Conservation (phyloP, 2,113 vertebrate species). For the Pomatostomus ruficeps region DNA sequence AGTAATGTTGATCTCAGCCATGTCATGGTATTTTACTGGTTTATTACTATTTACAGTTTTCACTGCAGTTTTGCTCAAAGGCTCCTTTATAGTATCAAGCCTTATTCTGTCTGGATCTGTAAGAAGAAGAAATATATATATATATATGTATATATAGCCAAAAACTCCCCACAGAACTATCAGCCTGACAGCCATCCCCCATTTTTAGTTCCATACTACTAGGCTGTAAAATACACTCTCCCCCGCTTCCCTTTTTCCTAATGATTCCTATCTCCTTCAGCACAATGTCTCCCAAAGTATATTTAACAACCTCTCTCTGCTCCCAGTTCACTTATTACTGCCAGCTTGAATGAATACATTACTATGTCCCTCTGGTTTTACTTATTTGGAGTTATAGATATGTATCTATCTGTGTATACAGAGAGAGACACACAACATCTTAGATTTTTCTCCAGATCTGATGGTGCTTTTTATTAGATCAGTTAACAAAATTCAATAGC, state of each 20-base stretch:
- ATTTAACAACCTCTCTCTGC: background rate
- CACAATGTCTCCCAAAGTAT: background rate
- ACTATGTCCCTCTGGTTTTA: background rate
- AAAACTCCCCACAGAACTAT: background rate
- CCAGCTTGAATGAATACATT: background rate
- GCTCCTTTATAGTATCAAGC: background rate
- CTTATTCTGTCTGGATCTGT: background rate
- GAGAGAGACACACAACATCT: background rate
- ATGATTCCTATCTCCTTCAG: background rate
- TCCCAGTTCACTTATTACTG: background rate
- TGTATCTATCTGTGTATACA: background rate
- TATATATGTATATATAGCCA: no score
- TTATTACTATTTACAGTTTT: background rate
- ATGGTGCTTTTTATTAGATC: background rate
- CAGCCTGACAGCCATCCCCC: background rate
- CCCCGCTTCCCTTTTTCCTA: background rate
- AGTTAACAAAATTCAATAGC: background rate
- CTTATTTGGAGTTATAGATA: background rate
- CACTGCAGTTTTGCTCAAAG: background rate
- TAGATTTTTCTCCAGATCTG: background rate
- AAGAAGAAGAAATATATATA: background rate
- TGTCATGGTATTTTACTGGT: background rate
- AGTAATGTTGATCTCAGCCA: background rate
- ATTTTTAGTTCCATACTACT: background rate
- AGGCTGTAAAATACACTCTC: background rate